Conservation (phyloP, 1,140 invertebrate genomes). For the Aphidius ervi region DNA sequence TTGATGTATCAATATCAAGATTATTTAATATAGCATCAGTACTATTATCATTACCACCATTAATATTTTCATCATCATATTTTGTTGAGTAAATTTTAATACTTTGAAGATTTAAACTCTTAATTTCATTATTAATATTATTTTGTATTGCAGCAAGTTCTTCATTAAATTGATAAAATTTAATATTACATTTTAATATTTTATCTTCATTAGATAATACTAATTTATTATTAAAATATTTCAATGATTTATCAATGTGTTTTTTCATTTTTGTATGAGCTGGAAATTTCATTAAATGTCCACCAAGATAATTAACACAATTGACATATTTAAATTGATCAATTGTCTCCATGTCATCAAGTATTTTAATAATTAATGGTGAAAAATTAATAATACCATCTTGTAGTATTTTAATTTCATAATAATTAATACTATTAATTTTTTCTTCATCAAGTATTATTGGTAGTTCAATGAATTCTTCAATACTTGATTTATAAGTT, state of each 20-base stretch:
- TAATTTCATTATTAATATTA: conserved; percentile 33
- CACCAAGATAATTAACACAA: conserved; percentile 34
- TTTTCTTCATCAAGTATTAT: conserved; percentile 24
- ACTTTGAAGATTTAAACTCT: conserved; percentile 11
- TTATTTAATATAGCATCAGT: conserved; percentile 38
- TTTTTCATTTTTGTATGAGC: conserved; percentile 20
- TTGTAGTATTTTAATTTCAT: conserved; percentile 33
- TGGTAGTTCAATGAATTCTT: conserved; percentile 34
- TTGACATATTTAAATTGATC: conserved; percentile 29
- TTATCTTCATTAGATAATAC: conserved; percentile 16
- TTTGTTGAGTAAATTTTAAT: too few relatives aligned
- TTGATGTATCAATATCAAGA: conserved; percentile 38
- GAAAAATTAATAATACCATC: conserved; percentile 29
- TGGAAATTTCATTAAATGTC: conserved; percentile 30
- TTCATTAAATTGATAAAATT: conserved; percentile 36
- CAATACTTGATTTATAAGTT: conserved; percentile 24
- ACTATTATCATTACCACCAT: conserved; percentile 9
- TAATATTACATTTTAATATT: conserved; percentile 35
- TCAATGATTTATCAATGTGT: conserved; percentile 30
- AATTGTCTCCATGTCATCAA: conserved; percentile 32
- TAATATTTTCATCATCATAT: not conserved
- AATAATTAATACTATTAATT: conserved; percentile 35
- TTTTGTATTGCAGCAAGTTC: conserved; percentile 27
- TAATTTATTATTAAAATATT: conserved; percentile 22
- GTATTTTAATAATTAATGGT: conserved; percentile 24